Conservation (phyloP, 1,140 invertebrate genomes). For the Parasteatoda tepidariorum region DNA sequence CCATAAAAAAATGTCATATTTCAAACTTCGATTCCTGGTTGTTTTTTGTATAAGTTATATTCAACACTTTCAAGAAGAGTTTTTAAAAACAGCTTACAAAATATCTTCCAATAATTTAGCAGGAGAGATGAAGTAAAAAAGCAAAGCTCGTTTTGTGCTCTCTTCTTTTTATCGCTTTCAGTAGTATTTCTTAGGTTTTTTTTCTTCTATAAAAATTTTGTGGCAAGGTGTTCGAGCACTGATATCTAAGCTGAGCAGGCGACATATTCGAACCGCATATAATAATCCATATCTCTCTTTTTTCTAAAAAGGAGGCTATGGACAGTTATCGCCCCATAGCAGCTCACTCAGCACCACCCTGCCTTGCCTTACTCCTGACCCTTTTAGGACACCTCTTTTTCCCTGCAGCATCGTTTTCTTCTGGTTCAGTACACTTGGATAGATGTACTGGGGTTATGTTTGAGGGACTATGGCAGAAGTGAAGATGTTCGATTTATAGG, state of each 20-base stretch:
- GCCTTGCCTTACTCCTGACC: constrained; percentile 30
- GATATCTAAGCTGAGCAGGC: constrained; percentile 47
- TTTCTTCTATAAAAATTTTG: constrained; percentile 36
- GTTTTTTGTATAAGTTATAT: too few species aligned
- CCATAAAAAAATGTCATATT: too few species aligned
- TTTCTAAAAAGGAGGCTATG: constrained; percentile 11
- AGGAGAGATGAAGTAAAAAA: neutral
- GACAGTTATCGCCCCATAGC: constrained; percentile 35
- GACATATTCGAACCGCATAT: constrained; percentile 53
- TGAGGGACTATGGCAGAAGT: neutral
- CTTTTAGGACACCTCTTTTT: constrained; percentile 36
- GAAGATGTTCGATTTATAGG: neutral
- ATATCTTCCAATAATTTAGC: neutral
- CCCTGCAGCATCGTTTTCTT: constrained; percentile 45
- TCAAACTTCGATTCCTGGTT: too few species aligned
- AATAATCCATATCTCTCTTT: constrained; percentile 51
- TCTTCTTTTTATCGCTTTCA: constrained; percentile 14
- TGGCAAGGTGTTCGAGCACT: constrained; percentile 53
- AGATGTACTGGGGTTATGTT: constrained; percentile 1
- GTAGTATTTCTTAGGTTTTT: neutral
- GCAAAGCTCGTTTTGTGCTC: neutral
- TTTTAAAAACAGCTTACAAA: too few species aligned
- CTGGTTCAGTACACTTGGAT: constrained; percentile 10
- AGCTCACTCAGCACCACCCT: constrained; percentile 23
- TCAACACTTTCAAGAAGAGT: too few species aligned